Percentiles rank a stretch among this genome's conserved stretches.
These are phyloP conservation scores for Sipunculus nudus DNA, from an alignment of 2,888 invertebrate genomes.

Conservation along the genomic window DNA sequence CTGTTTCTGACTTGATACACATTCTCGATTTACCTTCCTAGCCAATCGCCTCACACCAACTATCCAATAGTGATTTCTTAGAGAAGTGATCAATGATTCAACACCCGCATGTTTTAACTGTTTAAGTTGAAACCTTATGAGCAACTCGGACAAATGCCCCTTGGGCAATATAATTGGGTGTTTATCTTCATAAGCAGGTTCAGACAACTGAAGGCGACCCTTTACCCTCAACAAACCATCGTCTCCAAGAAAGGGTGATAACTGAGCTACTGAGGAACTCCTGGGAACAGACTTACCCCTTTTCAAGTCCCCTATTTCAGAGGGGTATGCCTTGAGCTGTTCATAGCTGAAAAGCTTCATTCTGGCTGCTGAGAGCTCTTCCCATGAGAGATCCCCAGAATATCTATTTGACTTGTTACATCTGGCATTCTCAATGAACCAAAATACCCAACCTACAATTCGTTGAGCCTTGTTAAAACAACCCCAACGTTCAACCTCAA, in stretches of 20 bases:
- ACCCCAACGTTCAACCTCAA: neutral
- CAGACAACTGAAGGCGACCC: neutral
- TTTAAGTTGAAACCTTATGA: slow-evolving; percentile 1
- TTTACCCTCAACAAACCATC: neutral
- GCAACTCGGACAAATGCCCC: neutral
- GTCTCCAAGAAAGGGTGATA: neutral
- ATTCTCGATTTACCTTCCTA: slow-evolving; percentile 1
- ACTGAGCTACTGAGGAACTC: neutral
- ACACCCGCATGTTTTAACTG: slow-evolving; percentile 12
- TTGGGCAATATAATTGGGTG: slow-evolving; percentile 4
- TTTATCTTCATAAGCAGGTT: neutral
- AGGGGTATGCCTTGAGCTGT: too few species aligned
- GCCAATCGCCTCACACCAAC: neutral
- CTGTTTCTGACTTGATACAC: neutral
- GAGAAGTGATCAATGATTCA: neutral
- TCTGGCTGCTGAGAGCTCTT: too few species aligned
- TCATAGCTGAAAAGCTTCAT: too few species aligned
- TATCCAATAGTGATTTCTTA: slow-evolving; percentile 5
- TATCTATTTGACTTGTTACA: too few species aligned
- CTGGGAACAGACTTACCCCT: neutral
- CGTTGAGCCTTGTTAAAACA: too few species aligned
- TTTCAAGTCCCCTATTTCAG: neutral
- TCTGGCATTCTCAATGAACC: too few species aligned
- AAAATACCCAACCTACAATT: too few species aligned
- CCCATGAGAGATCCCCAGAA: too few species aligned